A percentile compares a stretch with the other conserved stretches of the same genome.
Evolutionary conservation across 2,113 vertebrate genomes (phyloP).

Genomic region (Rhadina sibilatrix): DNA sequence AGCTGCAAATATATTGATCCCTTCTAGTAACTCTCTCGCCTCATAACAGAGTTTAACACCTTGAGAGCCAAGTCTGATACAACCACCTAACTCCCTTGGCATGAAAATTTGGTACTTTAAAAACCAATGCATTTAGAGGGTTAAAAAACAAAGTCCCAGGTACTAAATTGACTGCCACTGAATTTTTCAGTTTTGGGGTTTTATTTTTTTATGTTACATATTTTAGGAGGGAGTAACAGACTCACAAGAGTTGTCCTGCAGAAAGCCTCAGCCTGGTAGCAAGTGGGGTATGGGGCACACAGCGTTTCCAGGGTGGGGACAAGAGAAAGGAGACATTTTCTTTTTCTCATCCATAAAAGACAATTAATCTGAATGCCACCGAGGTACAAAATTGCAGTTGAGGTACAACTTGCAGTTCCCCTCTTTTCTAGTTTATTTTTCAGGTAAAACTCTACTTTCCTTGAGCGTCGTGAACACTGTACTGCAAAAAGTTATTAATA

Average conservation of each 20-base stretch:
- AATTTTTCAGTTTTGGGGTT: neutral
- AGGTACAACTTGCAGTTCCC: neutral
- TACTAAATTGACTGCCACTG: neutral
- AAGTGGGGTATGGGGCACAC: neutral
- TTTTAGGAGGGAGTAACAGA: neutral
- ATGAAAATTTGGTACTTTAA: neutral
- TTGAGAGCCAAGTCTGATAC: neutral
- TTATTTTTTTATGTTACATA: neutral
- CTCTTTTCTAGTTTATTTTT: neutral
- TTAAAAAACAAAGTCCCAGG: neutral
- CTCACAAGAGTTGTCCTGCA: neutral
- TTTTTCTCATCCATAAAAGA: neutral
- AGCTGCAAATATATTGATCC: neutral
- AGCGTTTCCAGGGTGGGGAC: neutral
- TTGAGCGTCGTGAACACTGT: neutral
- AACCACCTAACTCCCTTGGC: neutral
- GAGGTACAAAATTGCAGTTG: neutral
- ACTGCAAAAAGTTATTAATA: slow-evolving; percentile 42
- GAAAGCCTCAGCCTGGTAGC: neutral
- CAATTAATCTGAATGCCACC: neutral
- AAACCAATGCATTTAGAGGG: neutral
- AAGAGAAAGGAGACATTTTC: neutral
- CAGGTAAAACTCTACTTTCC: neutral
- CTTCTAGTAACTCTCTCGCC: neutral
- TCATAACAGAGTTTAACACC: neutral